Evolutionary conservation across 2,797 vertebrate genomes (phyloP), one percentile per base, ranked within the genome.

Genomic region (Hydrophis major): DNA sequence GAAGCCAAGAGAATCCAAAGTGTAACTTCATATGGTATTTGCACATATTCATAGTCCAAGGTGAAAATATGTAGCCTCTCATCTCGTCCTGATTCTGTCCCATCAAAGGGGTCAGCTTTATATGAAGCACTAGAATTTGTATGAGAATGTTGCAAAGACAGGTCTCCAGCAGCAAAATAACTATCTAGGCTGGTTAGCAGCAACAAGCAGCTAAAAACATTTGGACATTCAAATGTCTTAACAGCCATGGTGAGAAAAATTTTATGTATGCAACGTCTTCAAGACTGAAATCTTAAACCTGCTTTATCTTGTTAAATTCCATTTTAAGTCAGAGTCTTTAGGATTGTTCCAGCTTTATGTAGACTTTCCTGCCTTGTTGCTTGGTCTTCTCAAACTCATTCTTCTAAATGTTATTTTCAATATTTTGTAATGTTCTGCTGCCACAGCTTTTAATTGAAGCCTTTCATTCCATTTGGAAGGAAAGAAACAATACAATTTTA

Each of bases 1-100:
- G 99, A 99, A 18, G 99, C 99, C 78, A 99, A 97, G 83, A 99
- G 97, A 93, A 99, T 98, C 99, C 99, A 99, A 14, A 99, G 98
- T 4, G 99, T 99, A 93, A 99, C 98, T 97, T 99, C 99, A 92
- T 98, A 98, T 0, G 99, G 99, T 91, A 99, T 98, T 96, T 99
- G 99, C 92, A 99, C 98, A 10, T 98, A 98, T 57, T 97, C 92
- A 93, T 99, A 99, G 95, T 99, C 97, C 97, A 99, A 94, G 2
- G 98, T 97, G 94, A 99, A 99, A 93, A 99, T 97, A 2, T 98
- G 98, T 27, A 99, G 93, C 60, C 97, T 97, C 0, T 50, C 93
- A 47, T 98, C 98, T 57, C 95, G 87, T 22, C 90, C 94, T 14
- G 95, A 93, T 32, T 59, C 96, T 88, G 50, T 95, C 89, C 69